A percentile compares a stretch with the other conserved stretches of the same genome.
phyloP scores from a whole-genome alignment of 64 coral and sea anemone species.

The Montipora efflorescens region DNA sequence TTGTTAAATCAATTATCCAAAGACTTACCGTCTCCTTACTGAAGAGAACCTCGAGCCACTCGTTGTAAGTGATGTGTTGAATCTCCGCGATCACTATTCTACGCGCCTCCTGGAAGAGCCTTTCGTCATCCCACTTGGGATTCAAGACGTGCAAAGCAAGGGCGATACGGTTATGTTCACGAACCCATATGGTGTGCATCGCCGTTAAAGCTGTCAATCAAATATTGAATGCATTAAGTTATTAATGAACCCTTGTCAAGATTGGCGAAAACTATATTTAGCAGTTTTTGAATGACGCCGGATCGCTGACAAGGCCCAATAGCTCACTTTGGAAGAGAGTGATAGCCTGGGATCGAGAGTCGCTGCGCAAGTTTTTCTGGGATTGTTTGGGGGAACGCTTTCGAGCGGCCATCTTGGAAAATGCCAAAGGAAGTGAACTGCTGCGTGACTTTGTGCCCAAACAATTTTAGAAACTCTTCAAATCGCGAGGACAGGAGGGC shows the following conservation, averaged over 20 bases:
- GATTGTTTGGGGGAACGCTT: not conserved
- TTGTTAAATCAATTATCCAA: not conserved
- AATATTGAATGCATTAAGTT: not conserved
- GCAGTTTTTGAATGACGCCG: too few relatives aligned
- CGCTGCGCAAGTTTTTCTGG: too few relatives aligned
- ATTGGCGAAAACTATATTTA: too few relatives aligned
- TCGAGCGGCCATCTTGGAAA: too few relatives aligned
- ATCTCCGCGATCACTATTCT: slow-evolving; percentile 65
- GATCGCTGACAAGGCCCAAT: too few relatives aligned
- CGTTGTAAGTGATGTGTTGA: slow-evolving; percentile 83
- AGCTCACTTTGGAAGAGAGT: too few relatives aligned
- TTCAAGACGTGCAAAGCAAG: not conserved
- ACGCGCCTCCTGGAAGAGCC: slow-evolving; percentile 61
- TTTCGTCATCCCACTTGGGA: slow-evolving; percentile 11
- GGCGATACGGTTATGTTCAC: slow-evolving; percentile 76
- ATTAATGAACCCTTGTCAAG: too few relatives aligned
- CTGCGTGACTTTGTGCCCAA: too few relatives aligned
- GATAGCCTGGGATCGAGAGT: too few relatives aligned
- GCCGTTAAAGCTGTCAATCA: slow-evolving; percentile 45
- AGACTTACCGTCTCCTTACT: slow-evolving; percentile 34
- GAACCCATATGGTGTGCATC: slow-evolving; percentile 63
- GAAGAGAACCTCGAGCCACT: slow-evolving; percentile 63
- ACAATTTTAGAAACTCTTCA: too few relatives aligned
- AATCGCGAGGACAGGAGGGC: too few relatives aligned
- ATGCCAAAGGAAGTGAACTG: too few relatives aligned